These are phyloP conservation scores for Chauna torquata DNA, from an alignment of 2,113 vertebrate species.

Conservation along the genomic window DNA sequence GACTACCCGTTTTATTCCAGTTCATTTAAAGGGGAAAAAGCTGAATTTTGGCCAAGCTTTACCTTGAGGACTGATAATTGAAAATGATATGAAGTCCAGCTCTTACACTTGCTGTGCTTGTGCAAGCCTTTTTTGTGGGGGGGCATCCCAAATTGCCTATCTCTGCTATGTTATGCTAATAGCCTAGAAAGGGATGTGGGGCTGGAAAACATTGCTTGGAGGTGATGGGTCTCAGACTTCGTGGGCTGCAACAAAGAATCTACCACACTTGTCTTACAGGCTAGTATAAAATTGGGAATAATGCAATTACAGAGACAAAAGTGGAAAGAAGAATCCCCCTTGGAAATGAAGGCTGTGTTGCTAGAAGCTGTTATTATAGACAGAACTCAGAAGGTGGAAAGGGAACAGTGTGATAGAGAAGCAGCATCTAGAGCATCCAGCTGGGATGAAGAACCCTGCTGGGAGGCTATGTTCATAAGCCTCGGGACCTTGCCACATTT, in stretches of 20 bases:
- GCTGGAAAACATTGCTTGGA: not conserved
- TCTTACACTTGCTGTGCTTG: not conserved
- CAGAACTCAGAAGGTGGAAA: not conserved
- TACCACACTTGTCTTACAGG: not conserved
- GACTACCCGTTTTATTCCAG: constrained; percentile 14
- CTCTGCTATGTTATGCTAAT: not conserved
- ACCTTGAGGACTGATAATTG: not conserved
- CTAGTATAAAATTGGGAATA: not conserved
- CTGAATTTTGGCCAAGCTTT: not conserved
- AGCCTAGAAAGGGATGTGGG: not conserved
- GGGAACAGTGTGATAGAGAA: not conserved
- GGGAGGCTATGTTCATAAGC: not conserved
- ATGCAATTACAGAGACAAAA: not conserved
- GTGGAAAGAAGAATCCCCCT: not conserved
- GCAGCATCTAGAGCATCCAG: not conserved
- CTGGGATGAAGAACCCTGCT: not conserved
- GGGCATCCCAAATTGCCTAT: not conserved
- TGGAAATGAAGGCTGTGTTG: not conserved
- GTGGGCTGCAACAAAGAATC: not conserved
- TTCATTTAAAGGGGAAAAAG: constrained; percentile 35
- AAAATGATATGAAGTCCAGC: not conserved
- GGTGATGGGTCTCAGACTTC: not conserved
- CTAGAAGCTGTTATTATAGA: not conserved
- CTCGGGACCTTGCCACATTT: not conserved
- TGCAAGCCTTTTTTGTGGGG: not conserved